Conservation (phyloP, 1,140 invertebrate species). For the Ladona fulva region DNA sequence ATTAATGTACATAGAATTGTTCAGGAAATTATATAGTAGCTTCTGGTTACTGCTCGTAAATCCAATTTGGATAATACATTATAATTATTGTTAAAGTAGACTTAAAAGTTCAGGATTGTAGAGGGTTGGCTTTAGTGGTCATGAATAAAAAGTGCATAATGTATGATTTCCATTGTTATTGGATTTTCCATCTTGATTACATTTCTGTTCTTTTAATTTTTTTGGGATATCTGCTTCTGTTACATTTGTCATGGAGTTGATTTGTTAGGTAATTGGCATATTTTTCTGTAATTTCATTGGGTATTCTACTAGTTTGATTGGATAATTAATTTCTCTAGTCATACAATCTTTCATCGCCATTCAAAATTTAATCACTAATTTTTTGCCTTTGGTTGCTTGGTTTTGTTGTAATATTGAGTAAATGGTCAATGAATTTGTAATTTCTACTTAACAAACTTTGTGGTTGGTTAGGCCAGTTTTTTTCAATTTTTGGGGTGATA, state of each 20-base stretch:
- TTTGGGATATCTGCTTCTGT: neutral
- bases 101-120: neutral
- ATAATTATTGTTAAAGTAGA: neutral
- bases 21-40: neutral
- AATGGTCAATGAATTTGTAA: neutral
- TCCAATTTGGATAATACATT: neutral
- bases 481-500: neutral
- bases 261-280: neutral
- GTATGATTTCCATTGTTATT: neutral
- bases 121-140: slow-evolving; percentile 7
- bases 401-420: neutral
- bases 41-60: neutral
- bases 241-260: neutral
- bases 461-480: neutral
- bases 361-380: neutral
- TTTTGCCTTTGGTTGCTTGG: neutral
- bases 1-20: neutral
- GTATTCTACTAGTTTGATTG: neutral
- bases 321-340: neutral
- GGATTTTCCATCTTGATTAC: neutral
- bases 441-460: neutral
- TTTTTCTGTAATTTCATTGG: neutral
- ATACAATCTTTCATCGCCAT: neutral
- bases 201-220: neutral
- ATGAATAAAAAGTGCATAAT: neutral